A percentile compares a stretch with the other conserved stretches of the same genome.
Conservation (phyloP, 1,140 invertebrate genomes). For the Planococcus citri region DNA sequence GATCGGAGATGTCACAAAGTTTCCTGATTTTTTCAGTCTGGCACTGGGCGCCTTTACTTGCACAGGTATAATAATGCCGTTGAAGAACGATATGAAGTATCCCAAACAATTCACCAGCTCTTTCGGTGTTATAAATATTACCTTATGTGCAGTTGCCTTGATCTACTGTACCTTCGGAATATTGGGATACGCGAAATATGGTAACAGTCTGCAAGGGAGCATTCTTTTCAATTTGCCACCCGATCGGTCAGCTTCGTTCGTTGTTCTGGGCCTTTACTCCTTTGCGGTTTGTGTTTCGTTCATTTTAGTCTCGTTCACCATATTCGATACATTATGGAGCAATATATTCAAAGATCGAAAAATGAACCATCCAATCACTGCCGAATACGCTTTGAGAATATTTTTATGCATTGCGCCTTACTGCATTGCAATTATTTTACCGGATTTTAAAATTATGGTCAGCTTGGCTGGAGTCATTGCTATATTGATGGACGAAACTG, state of each 20-base stretch:
- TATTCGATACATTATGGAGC: slow-evolving; percentile 43
- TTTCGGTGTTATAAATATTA: slow-evolving; percentile 38
- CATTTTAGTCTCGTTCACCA: slow-evolving; percentile 48
- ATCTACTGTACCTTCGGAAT: slow-evolving; percentile 40
- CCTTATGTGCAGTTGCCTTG: slow-evolving; percentile 36
- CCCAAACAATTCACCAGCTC: slow-evolving; percentile 35
- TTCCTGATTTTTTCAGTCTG: slow-evolving; percentile 51
- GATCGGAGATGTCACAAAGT: slow-evolving; percentile 32
- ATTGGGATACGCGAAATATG: slow-evolving; percentile 41
- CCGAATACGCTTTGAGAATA: not conserved
- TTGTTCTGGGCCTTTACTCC: slow-evolving; percentile 41
- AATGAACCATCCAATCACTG: not conserved
- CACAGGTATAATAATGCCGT: slow-evolving; percentile 44
- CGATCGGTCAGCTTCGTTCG: slow-evolving; percentile 35
- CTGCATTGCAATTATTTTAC: not conserved
- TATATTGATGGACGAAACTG: not conserved
- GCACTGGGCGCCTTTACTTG: slow-evolving; percentile 51
- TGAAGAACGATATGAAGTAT: slow-evolving; percentile 40
- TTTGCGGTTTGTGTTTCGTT: slow-evolving; percentile 43
- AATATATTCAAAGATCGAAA: not conserved
- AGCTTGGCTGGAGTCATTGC: not conserved
- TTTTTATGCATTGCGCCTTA: not conserved
- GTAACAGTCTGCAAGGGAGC: slow-evolving; percentile 32
- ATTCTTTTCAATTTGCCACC: slow-evolving; percentile 34
- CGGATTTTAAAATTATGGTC: not conserved